These are phyloP conservation scores for Carcina quercana DNA, from an alignment of 2,888 invertebrate genomes.

Conservation along the genomic window DNA sequence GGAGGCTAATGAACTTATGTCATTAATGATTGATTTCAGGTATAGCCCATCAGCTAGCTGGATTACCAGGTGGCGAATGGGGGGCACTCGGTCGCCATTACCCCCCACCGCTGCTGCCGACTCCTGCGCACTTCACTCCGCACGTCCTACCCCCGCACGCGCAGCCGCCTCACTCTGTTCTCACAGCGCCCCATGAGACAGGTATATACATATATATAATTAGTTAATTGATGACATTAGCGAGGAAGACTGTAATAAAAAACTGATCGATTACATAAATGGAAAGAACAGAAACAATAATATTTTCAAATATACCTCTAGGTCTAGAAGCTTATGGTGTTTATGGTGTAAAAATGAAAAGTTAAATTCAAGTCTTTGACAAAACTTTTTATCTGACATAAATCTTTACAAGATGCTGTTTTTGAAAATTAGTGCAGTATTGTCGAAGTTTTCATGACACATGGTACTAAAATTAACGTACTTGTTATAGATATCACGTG, in stretches of 20 bases:
- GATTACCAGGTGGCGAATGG: conserved; percentile 78
- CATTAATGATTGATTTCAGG: no score
- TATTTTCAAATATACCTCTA: no score
- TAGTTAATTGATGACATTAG: background rate
- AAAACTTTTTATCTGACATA: no score
- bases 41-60: conserved; percentile 83
- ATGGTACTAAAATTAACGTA: background rate
- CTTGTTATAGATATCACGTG: conserved; percentile 45
- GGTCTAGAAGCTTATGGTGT: no score
- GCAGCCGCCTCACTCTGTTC: conserved; percentile 45
- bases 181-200: conserved; percentile 70
- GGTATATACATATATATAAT: conserved; percentile 28
- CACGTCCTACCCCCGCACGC: conserved; percentile 72
- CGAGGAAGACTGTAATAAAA: background rate
- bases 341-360: no score
- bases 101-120: conserved; percentile 61
- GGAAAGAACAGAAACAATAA: no score
- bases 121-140: conserved; percentile 74
- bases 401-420: no score
- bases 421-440: no score
- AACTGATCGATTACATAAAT: no score
- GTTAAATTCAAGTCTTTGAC: no score
- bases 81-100: conserved; percentile 78
- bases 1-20: no score
- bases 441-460: no score